Base-by-base conservation (phyloP, 2,797 vertebrate species). In the Ctenochaetus hawaiiensis region DNA sequence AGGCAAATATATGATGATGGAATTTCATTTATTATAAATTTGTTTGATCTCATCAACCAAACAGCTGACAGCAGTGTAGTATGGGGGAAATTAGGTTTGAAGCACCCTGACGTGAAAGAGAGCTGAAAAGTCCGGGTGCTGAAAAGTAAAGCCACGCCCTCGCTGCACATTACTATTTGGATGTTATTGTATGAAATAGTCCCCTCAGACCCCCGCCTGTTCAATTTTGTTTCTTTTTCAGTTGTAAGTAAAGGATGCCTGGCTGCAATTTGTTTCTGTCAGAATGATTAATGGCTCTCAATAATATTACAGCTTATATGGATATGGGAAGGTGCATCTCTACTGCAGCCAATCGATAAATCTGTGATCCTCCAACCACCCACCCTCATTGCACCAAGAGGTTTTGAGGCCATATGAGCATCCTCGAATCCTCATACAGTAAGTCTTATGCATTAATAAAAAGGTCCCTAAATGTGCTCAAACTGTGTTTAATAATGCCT, bases 241-340 rank as follows among this genome's bases (percentile, higher is more conserved):
- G 77, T 80, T 86, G 81, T 91, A 91, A 92, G 91, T 90, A 92
- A 93, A 94, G 83, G 88, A 88, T 86, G 89, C 84, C 87, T 84
- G 73, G 84, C 84, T 76, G 84, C 90, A 94, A 93, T 95, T 95
- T 92, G 89, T 93, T 93, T 93, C 91, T 93, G 94, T 93, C 94
- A 91, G 51, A 30, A 82, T 94, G 94, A 96, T 94, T 93, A 95
- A 95, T 95, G 94, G 65, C 82, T 85, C 87, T 93, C 91, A 93
- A 94, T 95, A 94, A 93, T 91, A 93, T 90, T 92, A 88, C 90
- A 93, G 89, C 89, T 92, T 92, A 92, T 92, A 94, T 93, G 92
- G 92, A 93, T 93, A 94, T 93, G 91, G 91, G 83, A 94, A 92
- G 91, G 88, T 93, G 91, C 88, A 93, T 95, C 92, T 92, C 92